Conservation (phyloP, 2,888 invertebrate genomes). For the Netelia inedita region DNA sequence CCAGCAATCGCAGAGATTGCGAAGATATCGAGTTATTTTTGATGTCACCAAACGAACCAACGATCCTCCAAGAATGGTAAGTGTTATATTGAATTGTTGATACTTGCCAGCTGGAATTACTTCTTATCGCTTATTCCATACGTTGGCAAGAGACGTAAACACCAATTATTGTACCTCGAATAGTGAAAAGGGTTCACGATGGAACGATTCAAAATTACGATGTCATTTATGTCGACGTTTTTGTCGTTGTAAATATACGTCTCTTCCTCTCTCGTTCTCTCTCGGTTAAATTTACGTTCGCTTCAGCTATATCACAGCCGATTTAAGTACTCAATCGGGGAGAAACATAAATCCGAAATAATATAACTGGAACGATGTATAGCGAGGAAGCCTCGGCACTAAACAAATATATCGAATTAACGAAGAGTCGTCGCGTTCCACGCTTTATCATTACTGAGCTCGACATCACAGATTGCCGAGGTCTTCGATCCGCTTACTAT, state of each 20-base stretch:
- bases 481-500: constrained; percentile 28
- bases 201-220: not conserved
- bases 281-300: not conserved
- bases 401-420: constrained; percentile 2
- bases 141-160: too few species aligned
- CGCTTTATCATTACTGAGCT: constrained; percentile 8
- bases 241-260: not conserved
- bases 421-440: not conserved
- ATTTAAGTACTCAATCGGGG: too few species aligned
- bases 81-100: too few species aligned
- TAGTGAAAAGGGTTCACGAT: not conserved
- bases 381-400: not conserved
- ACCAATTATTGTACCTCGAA: too few species aligned
- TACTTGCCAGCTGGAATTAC: too few species aligned
- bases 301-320: not conserved
- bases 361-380: not conserved
- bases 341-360: too few species aligned
- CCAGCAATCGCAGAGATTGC: too few species aligned
- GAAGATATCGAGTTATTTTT: too few species aligned
- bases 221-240: not conserved
- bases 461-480: constrained; percentile 12
- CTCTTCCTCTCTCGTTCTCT: not conserved
- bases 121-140: too few species aligned
- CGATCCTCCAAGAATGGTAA: too few species aligned
- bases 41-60: too few species aligned